Evolutionary conservation across 1,140 invertebrate genomes (phyloP).

Genomic region (Drosophila bipectinata): DNA sequence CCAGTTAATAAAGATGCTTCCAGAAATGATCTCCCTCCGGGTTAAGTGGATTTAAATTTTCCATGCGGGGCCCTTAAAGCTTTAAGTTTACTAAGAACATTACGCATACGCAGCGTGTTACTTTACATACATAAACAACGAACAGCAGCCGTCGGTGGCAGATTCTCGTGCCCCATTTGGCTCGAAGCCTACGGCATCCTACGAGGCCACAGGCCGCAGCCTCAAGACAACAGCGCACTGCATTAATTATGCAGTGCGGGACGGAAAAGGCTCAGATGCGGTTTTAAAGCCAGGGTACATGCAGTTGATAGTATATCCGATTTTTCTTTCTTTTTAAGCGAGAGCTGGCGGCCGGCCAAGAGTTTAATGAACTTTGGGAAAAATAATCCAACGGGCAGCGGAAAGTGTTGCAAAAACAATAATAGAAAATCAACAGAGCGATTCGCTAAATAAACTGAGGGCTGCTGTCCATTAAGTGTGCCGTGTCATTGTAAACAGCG

Average conservation of each 20-base stretch:
- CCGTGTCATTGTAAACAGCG: conserved; percentile 64
- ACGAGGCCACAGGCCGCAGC: conserved; percentile 17
- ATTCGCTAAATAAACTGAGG: conserved; percentile 62
- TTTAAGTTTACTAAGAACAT: conserved; percentile 41
- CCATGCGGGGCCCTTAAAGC: conserved; percentile 24
- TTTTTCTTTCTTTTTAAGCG: conserved; percentile 6
- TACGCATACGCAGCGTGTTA: conserved; percentile 68
- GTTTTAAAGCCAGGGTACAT: conserved; percentile 18
- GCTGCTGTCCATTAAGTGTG: conserved; percentile 60
- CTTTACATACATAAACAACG: conserved; percentile 75
- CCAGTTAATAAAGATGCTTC: conserved; percentile 19
- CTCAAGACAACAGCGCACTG: conserved; percentile 37
- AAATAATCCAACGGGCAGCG: conserved; percentile 26
- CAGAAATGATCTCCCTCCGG: background rate
- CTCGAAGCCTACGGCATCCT: conserved; percentile 3
- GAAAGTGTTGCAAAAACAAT: conserved; percentile 53
- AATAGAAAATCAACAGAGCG: conserved; percentile 74
- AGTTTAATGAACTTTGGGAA: conserved; percentile 64
- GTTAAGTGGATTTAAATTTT: background rate
- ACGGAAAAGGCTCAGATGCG: conserved; percentile 2
- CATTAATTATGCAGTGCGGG: conserved; percentile 66
- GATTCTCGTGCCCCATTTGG: conserved; percentile 56
- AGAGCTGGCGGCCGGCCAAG: conserved; percentile 16
- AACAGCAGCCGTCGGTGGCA: conserved; percentile 26
- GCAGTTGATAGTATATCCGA: conserved; percentile 39